Conservation (phyloP, 2,113 vertebrate species). For the Bubalus kerabau region DNA sequence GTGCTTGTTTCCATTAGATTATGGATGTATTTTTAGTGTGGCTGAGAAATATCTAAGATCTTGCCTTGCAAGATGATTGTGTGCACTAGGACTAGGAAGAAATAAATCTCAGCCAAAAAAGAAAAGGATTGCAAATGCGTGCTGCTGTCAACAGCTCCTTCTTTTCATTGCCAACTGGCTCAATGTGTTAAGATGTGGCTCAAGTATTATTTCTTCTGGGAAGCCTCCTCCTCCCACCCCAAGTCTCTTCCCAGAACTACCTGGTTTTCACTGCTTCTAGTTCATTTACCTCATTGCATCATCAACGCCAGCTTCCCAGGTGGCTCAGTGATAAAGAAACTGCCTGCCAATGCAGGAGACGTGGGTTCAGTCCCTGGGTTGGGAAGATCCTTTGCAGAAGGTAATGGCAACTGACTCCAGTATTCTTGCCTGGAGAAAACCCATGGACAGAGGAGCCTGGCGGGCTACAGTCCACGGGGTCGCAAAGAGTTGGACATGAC, state of each 20-base stretch:
- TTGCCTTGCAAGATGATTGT: slow-evolving; percentile 49
- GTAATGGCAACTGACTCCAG: neutral
- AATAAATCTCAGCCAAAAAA: neutral
- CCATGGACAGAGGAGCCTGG: neutral
- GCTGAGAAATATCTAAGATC: slow-evolving; percentile 51
- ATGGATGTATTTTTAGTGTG: slow-evolving; percentile 70
- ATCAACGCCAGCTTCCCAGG: neutral
- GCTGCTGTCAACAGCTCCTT: neutral
- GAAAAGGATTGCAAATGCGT: neutral
- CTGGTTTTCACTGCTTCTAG: neutral
- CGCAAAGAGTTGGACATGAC: neutral
- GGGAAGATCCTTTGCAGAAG: neutral
- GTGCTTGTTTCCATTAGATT: slow-evolving; percentile 67
- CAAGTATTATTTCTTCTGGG: neutral
- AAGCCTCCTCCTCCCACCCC: neutral
- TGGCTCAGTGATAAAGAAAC: neutral
- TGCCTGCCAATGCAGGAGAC: neutral
- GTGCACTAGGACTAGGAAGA: slow-evolving; percentile 2
- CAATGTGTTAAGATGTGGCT: neutral
- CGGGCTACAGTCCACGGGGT: neutral
- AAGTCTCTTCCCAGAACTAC: neutral
- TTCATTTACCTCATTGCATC: neutral
- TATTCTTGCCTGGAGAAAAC: neutral
- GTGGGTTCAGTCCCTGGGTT: neutral
- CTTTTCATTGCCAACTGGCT: neutral